Conservation (phyloP, 2,113 vertebrate species). For the Brachypodius melanocephalos region DNA sequence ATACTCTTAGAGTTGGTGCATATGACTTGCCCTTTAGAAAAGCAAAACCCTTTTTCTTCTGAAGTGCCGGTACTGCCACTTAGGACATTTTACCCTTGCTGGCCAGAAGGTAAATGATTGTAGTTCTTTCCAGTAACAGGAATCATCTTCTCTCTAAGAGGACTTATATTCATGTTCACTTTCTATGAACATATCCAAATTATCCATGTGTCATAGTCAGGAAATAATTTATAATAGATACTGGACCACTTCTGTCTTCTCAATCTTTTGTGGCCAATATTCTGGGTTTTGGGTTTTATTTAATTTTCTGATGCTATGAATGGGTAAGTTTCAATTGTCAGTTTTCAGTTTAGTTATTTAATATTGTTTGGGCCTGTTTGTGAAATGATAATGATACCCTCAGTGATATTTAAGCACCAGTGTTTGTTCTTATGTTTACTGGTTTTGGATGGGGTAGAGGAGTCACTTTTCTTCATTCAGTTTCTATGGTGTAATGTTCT, state of each 20-base stretch:
- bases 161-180: background rate
- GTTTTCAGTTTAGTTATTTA: background rate
- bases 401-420: background rate
- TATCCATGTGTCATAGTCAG: background rate
- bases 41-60: background rate
- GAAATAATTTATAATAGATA: background rate
- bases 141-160: background rate
- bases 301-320: background rate
- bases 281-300: background rate
- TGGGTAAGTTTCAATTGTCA: background rate
- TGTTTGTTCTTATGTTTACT: background rate
- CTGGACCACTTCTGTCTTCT: background rate
- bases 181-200: background rate
- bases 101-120: accelerated
- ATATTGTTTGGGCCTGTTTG: background rate
- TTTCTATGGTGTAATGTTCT: background rate
- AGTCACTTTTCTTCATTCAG: background rate
- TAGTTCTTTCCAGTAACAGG: background rate
- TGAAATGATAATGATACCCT: background rate
- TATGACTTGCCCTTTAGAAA: background rate
- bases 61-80: background rate
- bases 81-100: background rate
- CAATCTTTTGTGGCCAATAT: accelerated
- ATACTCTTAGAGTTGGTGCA: background rate
- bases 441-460: background rate